Percentiles rank a stretch among this genome's conserved stretches.
Evolutionary conservation across 2,888 invertebrate species (phyloP).

Genomic region (Sericinus montela): DNA sequence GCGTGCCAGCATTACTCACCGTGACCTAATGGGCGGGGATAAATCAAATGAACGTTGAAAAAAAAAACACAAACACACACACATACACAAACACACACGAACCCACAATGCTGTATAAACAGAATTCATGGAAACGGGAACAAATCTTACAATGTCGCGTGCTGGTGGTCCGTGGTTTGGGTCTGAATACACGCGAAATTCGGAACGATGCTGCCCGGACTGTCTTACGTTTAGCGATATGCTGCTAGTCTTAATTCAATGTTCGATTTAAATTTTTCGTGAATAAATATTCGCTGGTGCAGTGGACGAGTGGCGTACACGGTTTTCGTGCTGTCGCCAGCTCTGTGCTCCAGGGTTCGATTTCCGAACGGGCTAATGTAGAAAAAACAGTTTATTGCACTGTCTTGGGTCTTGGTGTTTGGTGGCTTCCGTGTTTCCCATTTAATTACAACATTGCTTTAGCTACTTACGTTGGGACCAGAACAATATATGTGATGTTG

Average conservation of each 20-base stretch:
- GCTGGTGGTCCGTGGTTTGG: slow-evolving; percentile 49
- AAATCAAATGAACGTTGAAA: slow-evolving; percentile 69
- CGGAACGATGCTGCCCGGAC: slow-evolving; percentile 30
- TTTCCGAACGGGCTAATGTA: no score
- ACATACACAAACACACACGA: slow-evolving; percentile 60
- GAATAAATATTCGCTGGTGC: no score
- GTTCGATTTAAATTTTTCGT: not conserved
- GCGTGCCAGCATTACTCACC: slow-evolving; percentile 66
- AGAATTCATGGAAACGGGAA: slow-evolving; percentile 76
- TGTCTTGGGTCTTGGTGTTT: no score
- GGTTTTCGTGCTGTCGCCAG: no score
- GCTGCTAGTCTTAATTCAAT: not conserved
- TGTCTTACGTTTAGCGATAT: not conserved
- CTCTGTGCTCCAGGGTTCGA: no score
- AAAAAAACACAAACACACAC: slow-evolving; percentile 32
- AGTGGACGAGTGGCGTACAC: no score
- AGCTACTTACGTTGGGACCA: no score
- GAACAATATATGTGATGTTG: no score
- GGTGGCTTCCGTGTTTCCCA: no score
- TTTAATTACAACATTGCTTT: no score
- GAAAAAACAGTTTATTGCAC: no score
- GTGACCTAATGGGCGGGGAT: slow-evolving; percentile 74
- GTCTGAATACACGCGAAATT: slow-evolving; percentile 17
- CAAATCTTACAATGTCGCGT: slow-evolving; percentile 66
- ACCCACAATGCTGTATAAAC: slow-evolving; percentile 72